These are phyloP conservation scores for Archocentrus centrarchus DNA, from an alignment of 2,113 vertebrate genomes.

Conservation along the genomic window DNA sequence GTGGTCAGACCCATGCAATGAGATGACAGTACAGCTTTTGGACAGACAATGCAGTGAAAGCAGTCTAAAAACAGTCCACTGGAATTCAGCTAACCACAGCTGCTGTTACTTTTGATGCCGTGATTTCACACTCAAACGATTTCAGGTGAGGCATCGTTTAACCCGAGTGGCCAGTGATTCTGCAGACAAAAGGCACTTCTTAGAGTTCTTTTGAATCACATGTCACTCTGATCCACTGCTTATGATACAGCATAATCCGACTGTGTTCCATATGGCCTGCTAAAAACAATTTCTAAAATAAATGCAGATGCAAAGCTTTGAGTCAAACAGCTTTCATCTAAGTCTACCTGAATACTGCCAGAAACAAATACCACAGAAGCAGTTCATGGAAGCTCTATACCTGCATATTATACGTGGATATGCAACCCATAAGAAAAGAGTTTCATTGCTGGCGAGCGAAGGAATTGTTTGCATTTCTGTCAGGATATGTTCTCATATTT, in stretches of 20 bases:
- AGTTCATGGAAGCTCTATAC: background rate
- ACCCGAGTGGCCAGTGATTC: background rate
- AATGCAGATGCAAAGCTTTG: conserved; percentile 11
- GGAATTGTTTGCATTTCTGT: background rate
- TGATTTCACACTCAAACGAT: conserved; percentile 3
- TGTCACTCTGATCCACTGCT: background rate
- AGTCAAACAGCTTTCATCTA: background rate
- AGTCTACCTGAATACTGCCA: background rate
- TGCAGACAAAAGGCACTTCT: background rate
- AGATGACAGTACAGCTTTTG: background rate
- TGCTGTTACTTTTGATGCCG: background rate
- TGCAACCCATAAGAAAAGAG: background rate
- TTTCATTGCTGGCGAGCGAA: background rate
- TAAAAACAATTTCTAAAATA: background rate
- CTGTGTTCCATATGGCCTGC: background rate
- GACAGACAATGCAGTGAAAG: background rate
- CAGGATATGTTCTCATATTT: background rate
- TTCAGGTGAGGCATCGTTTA: conserved; percentile 1
- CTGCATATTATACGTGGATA: background rate
- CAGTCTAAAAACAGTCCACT: background rate
- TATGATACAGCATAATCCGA: background rate
- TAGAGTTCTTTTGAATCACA: background rate
- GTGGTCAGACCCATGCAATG: background rate
- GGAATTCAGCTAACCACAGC: background rate
- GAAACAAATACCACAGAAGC: background rate